These are phyloP conservation scores for Centroberyx gerrardi DNA, from an alignment of 2,797 vertebrate genomes.

Conservation along the genomic window DNA sequence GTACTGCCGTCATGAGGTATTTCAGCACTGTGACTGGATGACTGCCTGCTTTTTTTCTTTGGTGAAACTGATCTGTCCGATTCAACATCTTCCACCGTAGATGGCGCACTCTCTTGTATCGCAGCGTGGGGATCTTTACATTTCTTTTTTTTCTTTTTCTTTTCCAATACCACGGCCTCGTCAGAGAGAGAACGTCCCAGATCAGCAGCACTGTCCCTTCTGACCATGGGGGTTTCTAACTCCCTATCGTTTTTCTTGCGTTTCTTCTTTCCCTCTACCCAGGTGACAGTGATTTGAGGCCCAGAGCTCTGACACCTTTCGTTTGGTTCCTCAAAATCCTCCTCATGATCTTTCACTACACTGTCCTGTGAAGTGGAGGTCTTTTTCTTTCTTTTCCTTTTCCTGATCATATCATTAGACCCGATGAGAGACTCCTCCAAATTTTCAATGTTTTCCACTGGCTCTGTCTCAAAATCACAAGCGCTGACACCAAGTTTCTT, in stretches of 20 bases:
- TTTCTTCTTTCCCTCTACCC: slow-evolving; percentile 42
- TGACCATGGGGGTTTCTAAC: neutral
- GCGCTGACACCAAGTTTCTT: neutral
- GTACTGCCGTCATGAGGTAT: neutral
- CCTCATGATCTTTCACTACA: neutral
- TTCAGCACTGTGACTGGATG: neutral
- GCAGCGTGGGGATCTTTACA: neutral
- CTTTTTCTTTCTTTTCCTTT: slow-evolving; percentile 53
- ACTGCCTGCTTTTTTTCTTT: neutral
- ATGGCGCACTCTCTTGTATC: neutral
- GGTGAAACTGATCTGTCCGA: neutral
- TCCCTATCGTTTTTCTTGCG: neutral
- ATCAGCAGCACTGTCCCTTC: neutral
- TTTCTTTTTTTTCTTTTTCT: slow-evolving; percentile 38
- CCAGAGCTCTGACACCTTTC: neutral
- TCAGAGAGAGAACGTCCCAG: neutral
- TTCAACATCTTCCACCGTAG: neutral
- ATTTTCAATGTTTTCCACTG: slow-evolving; percentile 28
- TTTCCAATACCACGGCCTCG: slow-evolving; percentile 2
- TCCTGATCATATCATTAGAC: neutral
- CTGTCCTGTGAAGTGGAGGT: neutral
- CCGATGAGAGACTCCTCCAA: neutral
- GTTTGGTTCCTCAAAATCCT: slow-evolving; percentile 10
- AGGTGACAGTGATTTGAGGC: neutral
- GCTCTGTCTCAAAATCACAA: neutral